phyloP scores from a whole-genome alignment of 2,797 vertebrate genomes.

The Megaceryle alcyon region DNA sequence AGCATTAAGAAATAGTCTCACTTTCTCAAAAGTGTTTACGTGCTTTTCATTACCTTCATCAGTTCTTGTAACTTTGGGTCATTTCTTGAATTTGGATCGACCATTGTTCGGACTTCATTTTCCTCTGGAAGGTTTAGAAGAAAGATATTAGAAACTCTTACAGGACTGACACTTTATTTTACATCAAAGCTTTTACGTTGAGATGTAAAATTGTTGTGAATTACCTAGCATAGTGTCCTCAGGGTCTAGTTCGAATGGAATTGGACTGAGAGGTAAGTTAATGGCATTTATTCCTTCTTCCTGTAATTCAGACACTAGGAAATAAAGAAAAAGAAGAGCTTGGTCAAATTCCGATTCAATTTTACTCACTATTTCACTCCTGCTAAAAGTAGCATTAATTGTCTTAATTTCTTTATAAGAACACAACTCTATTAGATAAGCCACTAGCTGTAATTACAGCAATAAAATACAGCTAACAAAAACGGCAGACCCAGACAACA shows the following conservation, averaged over 20 bases:
- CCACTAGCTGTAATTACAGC: constrained; percentile 20
- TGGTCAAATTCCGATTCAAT: constrained; percentile 30
- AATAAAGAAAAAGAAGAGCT: constrained; percentile 54
- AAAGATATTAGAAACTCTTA: constrained; percentile 45
- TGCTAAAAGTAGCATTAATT: constrained; percentile 44
- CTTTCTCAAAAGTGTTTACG: not conserved
- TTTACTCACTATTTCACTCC: constrained; percentile 27
- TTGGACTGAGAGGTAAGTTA: constrained; percentile 97
- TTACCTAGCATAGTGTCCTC: constrained; percentile 99
- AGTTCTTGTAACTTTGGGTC: constrained; percentile 94
- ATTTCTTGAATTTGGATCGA: constrained; percentile 95
- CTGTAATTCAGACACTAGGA: constrained; percentile 95
- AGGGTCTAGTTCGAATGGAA: constrained; percentile 95
- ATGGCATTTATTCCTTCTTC: constrained; percentile 99
- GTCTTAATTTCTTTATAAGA: constrained; percentile 30
- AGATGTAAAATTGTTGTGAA: constrained; percentile 30
- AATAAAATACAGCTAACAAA: constrained; percentile 31
- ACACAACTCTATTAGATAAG: constrained; percentile 24
- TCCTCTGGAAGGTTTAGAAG: constrained; percentile 86
- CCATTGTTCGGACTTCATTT: constrained; percentile 97
- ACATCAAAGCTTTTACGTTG: constrained; percentile 17
- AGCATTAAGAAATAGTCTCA: not conserved
- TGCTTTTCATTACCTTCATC: constrained; percentile 86
- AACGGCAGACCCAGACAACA: not conserved
- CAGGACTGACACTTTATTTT: constrained; percentile 18